Percentiles rank a stretch among this genome's conserved stretches.
phyloP scores from a whole-genome alignment of 2,888 invertebrate genomes.

The Andrena praecox region DNA sequence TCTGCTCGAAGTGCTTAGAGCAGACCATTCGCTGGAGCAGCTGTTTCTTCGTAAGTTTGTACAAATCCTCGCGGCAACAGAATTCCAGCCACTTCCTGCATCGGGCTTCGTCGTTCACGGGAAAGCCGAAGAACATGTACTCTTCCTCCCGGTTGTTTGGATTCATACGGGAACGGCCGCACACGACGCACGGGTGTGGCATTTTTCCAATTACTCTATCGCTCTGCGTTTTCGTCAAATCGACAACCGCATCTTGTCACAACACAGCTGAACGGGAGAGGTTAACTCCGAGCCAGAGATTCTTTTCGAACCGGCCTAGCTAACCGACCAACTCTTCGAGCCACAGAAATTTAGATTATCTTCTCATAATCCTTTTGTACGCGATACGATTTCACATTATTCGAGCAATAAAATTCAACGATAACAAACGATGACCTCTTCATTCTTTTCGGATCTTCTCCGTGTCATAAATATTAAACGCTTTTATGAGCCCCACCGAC shows the following conservation, averaged over 20 bases:
- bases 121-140: conserved; percentile 84
- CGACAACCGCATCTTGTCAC: conserved; percentile 52
- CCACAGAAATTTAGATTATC: conserved; percentile 44
- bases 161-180: conserved; percentile 84
- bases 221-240: conserved; percentile 49
- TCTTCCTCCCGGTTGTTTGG: conserved; percentile 83
- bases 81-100: conserved; percentile 83
- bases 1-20: conserved; percentile 81
- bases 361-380: conserved; percentile 42
- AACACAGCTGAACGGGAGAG: conserved; percentile 5
- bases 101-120: conserved; percentile 81
- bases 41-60: conserved; percentile 82
- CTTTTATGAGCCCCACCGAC: background rate
- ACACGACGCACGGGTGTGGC: conserved; percentile 84
- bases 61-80: conserved; percentile 82
- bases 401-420: conserved; percentile 39
- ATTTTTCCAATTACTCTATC: conserved; percentile 70
- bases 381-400: conserved; percentile 18
- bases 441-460: conserved; percentile 35
- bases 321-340: background rate
- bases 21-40: conserved; percentile 83
- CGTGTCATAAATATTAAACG: background rate
- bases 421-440: conserved; percentile 43
- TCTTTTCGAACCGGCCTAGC: background rate
- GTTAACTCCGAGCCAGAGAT: conserved; percentile 23